phyloP scores from a whole-genome alignment of 2,888 invertebrate species.

The Autographa gamma region DNA sequence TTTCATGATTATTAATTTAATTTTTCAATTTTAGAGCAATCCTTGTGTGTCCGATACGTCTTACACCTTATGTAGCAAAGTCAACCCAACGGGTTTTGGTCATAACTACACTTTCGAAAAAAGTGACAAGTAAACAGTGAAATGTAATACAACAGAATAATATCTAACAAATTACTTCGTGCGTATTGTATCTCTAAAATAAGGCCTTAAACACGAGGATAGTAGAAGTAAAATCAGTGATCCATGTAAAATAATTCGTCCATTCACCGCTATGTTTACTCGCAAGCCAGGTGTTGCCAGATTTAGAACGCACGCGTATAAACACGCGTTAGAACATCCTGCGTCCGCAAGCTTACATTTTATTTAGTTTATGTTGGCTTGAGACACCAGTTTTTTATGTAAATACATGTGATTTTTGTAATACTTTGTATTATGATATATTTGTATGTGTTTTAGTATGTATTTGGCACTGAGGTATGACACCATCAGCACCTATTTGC shows the following conservation, averaged over 20 bases:
- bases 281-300: constrained; percentile 50
- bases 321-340: constrained; percentile 65
- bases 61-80: no score
- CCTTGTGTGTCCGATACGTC: no score
- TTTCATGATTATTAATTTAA: no score
- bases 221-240: constrained; percentile 31
- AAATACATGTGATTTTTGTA: constrained; percentile 6
- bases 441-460: background rate
- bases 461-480: background rate
- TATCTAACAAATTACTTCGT: no score
- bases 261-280: constrained; percentile 49
- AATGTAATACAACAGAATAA: no score
- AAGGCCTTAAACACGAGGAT: constrained; percentile 20
- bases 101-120: no score
- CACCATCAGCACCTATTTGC: no score
- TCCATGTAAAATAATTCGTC: constrained; percentile 33
- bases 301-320: constrained; percentile 55
- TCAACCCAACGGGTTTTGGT: no score
- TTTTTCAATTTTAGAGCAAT: no score
- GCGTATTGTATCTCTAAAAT: background rate
- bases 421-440: background rate
- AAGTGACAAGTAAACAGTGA: no score
- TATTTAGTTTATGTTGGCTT: constrained; percentile 46
- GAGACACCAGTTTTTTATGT: constrained; percentile 30
- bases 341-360: constrained; percentile 49